Base-by-base conservation (phyloP, 1,140 invertebrate genomes). In the Heterodera schachtii region DNA sequence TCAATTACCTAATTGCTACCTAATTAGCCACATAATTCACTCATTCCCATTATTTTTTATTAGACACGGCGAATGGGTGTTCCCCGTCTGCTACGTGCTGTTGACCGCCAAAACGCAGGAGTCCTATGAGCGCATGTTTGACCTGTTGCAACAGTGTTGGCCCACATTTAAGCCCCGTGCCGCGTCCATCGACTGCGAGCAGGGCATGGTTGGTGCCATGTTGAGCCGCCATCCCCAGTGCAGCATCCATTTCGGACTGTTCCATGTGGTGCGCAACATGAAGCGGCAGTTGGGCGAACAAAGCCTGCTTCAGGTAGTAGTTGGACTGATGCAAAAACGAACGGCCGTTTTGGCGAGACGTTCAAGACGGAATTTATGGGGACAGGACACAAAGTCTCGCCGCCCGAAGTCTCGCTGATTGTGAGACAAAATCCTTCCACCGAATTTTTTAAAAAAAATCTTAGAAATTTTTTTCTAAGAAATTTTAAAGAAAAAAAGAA, bases 311-410 rank as follows among this genome's bases (percentile, higher is more conserved):
- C 75, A 76, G 66, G 75, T 76, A 52, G 16, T 19, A 31, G 31
- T 31, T 31, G 31, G 31, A 31, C 31, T 31, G 31, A 31, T 31
- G 31, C 31, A 31, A 31, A 31, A 31, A 31, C 31, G 31, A 31
- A 31, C 31, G 31, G 31, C 31, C 31, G 31, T 0, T 31, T 31
- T 31, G 31, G 31, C 31, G 31, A 31, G 31, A 31, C 31, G 31
- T 43, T 52, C 64, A 94, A 57, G 31, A 57, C 9, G 57, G 21
- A 46, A 31, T 31, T 31, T 31, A 31, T 31, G 31, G 31, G 1
- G 31, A 31, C 31, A 1, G 31, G 31, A 31, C 31, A 31, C 31
- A 31, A 31, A 31, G 31, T 31, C 31, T 31, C 31, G 31, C 31
- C 31, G 31, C 31, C 31, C 31, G 31, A 31, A 31, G 31, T 31